Evolutionary conservation across 1,140 invertebrate genomes (phyloP), one percentile per base, ranked within the genome.

Genomic region (Drosophila sproati): DNA sequence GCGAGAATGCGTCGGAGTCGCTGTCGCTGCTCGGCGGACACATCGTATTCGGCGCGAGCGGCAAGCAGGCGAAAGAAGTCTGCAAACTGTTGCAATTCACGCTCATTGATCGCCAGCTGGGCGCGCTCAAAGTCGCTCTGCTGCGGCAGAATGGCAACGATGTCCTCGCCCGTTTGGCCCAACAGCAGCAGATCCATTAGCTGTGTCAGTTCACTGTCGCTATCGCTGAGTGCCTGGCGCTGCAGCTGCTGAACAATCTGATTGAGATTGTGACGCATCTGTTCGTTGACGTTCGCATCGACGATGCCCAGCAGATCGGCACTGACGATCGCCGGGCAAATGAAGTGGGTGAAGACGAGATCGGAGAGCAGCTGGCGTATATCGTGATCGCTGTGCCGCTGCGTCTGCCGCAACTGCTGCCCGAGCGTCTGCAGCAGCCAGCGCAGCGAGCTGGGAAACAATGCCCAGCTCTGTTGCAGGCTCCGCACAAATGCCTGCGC

Each of bases 281-380:
- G 95, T 74, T 97, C 95, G 62, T 97, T 98, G 37, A 99, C 97
- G n/a, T 97, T 97, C 1, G 97, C 96, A 91, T 99, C 98, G 0
- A 97, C 97, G 51, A 99, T 97, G n/a, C 98, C 98, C 93, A 98
- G 96, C 1, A 97, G 96, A 93, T 99, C 98, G 0, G 98, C 98
- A 93, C 99, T 98, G 32, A 98, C 97, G 50, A 99, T 98, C 0
- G 98, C 98, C 5, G 98, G 98, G 90, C 98, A 99, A 68, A 99
- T 97, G 79, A 99, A 99, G 80, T 97, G 95, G 2, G 96, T 97
- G 91, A 99, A 98, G 7, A 99, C 96, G 20, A 99, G 93, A 92
- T 99, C 98, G 0, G 97, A 97, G 90, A 97, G 98, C 80, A 99
- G 96, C 5, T 95, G 95, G 81, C 96, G 94, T 28, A 97, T 94